phyloP scores from a whole-genome alignment of 2,113 vertebrate species.

The Leptodactylus fuscus region DNA sequence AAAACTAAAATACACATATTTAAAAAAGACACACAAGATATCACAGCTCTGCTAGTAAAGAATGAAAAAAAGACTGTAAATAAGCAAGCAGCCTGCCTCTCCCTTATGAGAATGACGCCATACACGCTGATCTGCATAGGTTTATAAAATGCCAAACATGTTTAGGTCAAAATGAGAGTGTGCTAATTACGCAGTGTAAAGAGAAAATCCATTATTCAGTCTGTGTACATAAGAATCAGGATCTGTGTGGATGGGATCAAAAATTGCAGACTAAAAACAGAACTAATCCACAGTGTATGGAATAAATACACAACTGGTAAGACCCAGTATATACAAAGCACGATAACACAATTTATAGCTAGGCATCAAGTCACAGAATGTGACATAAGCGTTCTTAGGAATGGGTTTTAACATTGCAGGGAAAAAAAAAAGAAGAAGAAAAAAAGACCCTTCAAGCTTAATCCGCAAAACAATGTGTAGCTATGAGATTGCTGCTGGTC shows the following conservation, averaged over 20 bases:
- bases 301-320: neutral
- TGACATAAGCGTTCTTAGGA: neutral
- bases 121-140: neutral
- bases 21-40: too few species aligned
- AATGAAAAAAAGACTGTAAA: too few species aligned
- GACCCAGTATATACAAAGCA: neutral
- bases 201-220: constrained; percentile 22
- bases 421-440: neutral
- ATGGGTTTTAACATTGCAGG: neutral
- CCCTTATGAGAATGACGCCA: too few species aligned
- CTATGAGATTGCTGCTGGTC: neutral
- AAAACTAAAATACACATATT: too few species aligned
- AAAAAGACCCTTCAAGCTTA: too few species aligned
- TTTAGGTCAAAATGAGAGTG: neutral
- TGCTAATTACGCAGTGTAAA: neutral
- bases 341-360: neutral
- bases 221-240: constrained; percentile 22
- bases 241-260: neutral
- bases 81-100: too few species aligned
- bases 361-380: neutral
- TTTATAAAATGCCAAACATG: neutral
- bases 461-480: neutral
- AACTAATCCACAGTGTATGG: neutral
- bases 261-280: neutral
- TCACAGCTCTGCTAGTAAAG: too few species aligned